Conservation (phyloP, 2,113 vertebrate species). For the Indicator indicator region DNA sequence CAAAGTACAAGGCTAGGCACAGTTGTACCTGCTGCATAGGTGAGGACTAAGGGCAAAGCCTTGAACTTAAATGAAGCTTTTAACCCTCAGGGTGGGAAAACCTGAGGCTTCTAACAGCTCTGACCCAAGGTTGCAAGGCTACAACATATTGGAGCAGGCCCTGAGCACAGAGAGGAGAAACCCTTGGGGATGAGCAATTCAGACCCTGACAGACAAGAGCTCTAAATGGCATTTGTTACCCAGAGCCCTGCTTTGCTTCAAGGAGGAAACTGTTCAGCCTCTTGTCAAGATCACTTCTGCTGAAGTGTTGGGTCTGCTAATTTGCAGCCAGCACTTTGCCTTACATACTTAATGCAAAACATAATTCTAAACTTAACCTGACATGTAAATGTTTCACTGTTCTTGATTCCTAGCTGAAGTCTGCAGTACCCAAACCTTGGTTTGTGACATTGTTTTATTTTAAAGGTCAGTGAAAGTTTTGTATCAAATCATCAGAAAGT, state of each 20-base stretch:
- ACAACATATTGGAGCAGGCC: not conserved
- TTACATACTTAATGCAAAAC: not conserved
- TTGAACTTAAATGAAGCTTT: not conserved
- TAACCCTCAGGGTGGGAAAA: not conserved
- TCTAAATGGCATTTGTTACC: not conserved
- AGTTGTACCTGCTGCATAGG: accelerated
- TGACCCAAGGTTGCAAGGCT: not conserved
- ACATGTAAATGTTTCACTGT: not conserved
- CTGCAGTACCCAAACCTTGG: not conserved
- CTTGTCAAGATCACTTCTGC: not conserved
- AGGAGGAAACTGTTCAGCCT: not conserved
- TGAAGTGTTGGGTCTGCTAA: not conserved
- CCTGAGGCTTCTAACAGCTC: not conserved
- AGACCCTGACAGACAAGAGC: not conserved
- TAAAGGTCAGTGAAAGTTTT: not conserved
- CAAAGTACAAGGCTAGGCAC: not conserved
- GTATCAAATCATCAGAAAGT: not conserved
- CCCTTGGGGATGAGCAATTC: accelerated
- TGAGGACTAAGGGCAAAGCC: not conserved
- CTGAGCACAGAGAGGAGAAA: not conserved
- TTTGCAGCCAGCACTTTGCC: not conserved
- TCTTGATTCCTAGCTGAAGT: not conserved
- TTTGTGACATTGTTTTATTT: not conserved
- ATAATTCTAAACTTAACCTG: not conserved
- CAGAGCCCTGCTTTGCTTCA: not conserved